Conservation (phyloP, 2,797 vertebrate species). For the Alauda arvensis region DNA sequence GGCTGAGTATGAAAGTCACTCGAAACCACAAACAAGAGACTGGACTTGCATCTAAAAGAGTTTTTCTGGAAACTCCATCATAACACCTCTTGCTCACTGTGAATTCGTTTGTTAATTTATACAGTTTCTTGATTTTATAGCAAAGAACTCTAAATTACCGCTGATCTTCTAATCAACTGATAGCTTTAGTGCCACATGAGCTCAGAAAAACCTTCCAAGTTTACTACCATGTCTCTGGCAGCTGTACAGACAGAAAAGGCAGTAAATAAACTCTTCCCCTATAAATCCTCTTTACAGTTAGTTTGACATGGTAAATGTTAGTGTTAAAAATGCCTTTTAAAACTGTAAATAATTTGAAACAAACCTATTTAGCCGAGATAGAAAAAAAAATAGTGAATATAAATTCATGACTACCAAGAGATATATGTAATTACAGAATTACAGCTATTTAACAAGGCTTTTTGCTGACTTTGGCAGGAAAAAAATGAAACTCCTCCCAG, state of each 20-base stretch:
- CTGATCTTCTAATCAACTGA: constrained; percentile 1
- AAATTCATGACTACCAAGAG: not conserved
- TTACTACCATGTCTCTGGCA: constrained; percentile 40
- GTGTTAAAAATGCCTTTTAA: constrained; percentile 17
- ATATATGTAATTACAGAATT: not conserved
- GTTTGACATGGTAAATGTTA: constrained; percentile 2
- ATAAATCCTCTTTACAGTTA: constrained; percentile 44
- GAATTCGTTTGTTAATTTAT: constrained; percentile 17
- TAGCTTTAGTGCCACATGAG: constrained; percentile 2
- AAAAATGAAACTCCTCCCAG: not conserved
- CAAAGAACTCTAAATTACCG: constrained; percentile 18
- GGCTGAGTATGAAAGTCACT: not conserved
- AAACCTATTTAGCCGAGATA: not conserved
- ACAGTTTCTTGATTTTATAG: not conserved
- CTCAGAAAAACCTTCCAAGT: not conserved
- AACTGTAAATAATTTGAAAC: constrained; percentile 44
- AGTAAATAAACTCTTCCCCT: constrained; percentile 29
- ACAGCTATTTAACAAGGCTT: not conserved
- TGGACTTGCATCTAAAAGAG: not conserved
- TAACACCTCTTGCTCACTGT: not conserved
- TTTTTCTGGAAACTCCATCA: not conserved
- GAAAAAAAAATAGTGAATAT: not conserved
- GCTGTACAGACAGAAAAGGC: constrained; percentile 11
- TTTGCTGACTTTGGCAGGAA: not conserved
- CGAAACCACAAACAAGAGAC: not conserved